A percentile compares a stretch with the other conserved stretches of the same genome.
Evolutionary conservation across 2,888 invertebrate species (phyloP).

Genomic region (Meganola albula): DNA sequence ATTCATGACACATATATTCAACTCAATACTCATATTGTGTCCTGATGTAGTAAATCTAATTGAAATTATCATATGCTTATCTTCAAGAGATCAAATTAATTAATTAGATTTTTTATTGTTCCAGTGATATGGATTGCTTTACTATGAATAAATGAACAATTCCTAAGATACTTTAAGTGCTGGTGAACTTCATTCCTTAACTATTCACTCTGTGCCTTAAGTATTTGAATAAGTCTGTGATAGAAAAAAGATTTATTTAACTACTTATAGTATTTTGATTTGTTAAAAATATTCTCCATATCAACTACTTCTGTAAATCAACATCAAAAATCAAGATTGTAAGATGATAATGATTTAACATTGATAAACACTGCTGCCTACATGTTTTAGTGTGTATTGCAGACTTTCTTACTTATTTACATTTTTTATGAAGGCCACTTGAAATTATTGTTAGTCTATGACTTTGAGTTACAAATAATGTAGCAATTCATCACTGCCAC

Average conservation of each 20-base stretch:
- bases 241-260: slow-evolving; percentile 28
- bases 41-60: too few species aligned
- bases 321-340: slow-evolving; percentile 13
- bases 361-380: slow-evolving; percentile 10
- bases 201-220: slow-evolving; percentile 51
- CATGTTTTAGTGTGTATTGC: slow-evolving; percentile 2
- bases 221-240: slow-evolving; percentile 50
- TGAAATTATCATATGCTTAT: too few species aligned
- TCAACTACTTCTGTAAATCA: slow-evolving; percentile 14
- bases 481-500: slow-evolving; percentile 23
- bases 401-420: slow-evolving; percentile 12
- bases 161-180: slow-evolving; percentile 14
- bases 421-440: slow-evolving; percentile 23
- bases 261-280: slow-evolving; percentile 10
- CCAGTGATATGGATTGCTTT: slow-evolving; percentile 7
- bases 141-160: too few species aligned
- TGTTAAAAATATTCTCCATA: slow-evolving; percentile 17
- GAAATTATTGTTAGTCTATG: slow-evolving; percentile 11
- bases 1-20: too few species aligned
- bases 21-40: too few species aligned
- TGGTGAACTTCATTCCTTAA: slow-evolving; percentile 28
- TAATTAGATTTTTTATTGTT: slow-evolving; percentile 15
- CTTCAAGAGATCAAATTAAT: too few species aligned
- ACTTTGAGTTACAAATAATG: slow-evolving; percentile 16
- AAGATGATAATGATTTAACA: slow-evolving; percentile 6